These are phyloP conservation scores for Plusia festucae DNA, from an alignment of 2,888 invertebrate species.

Conservation along the genomic window DNA sequence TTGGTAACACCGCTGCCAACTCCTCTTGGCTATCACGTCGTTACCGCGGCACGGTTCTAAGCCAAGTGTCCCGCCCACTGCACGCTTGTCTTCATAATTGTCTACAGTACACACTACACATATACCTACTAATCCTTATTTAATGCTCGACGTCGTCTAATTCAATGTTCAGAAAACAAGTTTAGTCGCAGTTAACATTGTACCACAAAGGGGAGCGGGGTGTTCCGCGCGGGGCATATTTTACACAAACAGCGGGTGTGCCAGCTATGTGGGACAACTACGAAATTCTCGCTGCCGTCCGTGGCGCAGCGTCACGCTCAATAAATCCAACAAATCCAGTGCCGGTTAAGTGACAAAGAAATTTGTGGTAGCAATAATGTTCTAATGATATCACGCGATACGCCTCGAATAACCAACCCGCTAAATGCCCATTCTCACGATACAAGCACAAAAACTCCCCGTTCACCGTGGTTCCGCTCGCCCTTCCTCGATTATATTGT, in stretches of 20 bases:
- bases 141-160: slow-evolving; percentile 51
- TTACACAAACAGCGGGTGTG: slow-evolving; percentile 59
- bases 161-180: slow-evolving; percentile 56
- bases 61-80: slow-evolving; percentile 67
- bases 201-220: slow-evolving; percentile 62
- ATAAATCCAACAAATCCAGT: slow-evolving; percentile 73
- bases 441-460: slow-evolving; percentile 60
- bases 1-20: slow-evolving; percentile 64
- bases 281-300: slow-evolving; percentile 65
- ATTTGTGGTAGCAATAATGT: slow-evolving; percentile 79
- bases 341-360: slow-evolving; percentile 80
- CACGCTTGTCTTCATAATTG: slow-evolving; percentile 56
- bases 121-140: slow-evolving; percentile 59
- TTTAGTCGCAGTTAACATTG: slow-evolving; percentile 55
- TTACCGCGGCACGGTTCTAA: slow-evolving; percentile 60
- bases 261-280: slow-evolving; percentile 63
- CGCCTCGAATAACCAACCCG: slow-evolving; percentile 74
- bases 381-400: slow-evolving; percentile 81
- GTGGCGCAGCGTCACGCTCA: slow-evolving; percentile 72
- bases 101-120: slow-evolving; percentile 31
- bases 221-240: slow-evolving; percentile 58
- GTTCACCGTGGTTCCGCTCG: slow-evolving; percentile 58
- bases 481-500: slow-evolving; percentile 68
- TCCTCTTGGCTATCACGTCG: slow-evolving; percentile 67
- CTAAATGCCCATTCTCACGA: slow-evolving; percentile 79